Conservation (phyloP, 1,140 invertebrate species). For the Drosophila subobscura region DNA sequence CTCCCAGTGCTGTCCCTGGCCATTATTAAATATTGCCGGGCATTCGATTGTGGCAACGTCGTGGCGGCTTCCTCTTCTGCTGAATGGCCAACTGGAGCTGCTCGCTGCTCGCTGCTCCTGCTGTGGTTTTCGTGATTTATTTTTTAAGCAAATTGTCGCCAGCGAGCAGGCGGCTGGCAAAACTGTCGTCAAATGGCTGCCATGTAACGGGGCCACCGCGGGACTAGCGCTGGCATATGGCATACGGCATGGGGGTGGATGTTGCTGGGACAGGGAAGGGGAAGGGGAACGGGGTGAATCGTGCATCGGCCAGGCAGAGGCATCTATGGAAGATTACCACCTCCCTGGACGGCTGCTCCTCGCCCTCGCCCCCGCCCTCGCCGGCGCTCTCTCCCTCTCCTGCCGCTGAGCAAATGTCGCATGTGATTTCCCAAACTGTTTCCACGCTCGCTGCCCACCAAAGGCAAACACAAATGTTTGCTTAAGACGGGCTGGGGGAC, state of each 20-base stretch:
- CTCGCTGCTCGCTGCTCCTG: not conserved
- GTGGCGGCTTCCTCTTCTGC: conserved; percentile 23
- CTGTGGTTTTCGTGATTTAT: conserved; percentile 70
- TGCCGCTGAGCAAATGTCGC: conserved; percentile 67
- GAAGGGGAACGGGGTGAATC: conserved; percentile 31
- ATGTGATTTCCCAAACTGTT: conserved; percentile 80
- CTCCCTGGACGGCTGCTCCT: conserved; percentile 37
- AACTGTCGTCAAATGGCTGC: conserved; percentile 65
- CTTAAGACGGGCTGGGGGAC: conserved; percentile 2
- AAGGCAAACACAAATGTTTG: conserved; percentile 49
- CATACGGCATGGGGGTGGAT: conserved; percentile 12
- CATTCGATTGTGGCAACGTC: conserved; percentile 57
- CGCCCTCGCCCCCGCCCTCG: too few species aligned
- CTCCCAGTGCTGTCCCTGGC: not conserved
- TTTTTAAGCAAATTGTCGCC: conserved; percentile 81
- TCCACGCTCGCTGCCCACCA: conserved; percentile 75
- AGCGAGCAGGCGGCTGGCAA: conserved; percentile 23
- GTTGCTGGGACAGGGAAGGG: conserved; percentile 4
- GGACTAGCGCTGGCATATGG: conserved; percentile 14
- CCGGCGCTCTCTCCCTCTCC: not conserved
- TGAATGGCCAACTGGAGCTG: too few species aligned
- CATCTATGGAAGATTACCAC: conserved; percentile 65
- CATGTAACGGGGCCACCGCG: conserved; percentile 70
- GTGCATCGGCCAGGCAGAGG: conserved; percentile 53
- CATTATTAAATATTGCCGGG: conserved; percentile 71